Evolutionary conservation across 2,888 invertebrate species (phyloP), one percentile per base, ranked within the genome.

Genomic region (Hydrotaea diabolus): DNA sequence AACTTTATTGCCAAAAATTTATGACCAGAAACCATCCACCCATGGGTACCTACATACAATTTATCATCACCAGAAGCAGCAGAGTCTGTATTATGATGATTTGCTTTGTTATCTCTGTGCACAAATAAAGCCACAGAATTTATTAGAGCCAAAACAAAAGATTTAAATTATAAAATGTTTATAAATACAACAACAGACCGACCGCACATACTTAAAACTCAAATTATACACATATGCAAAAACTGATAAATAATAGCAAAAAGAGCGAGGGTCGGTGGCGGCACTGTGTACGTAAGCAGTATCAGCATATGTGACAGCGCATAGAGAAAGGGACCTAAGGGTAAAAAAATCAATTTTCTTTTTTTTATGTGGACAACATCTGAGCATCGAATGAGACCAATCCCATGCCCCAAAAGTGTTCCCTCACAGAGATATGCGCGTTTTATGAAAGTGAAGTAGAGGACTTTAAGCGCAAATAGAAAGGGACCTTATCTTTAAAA

Each of bases 141-240:
- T 69, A 69, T 69, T 13, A 69, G 46, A 69, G 21, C 19, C 23
- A 66, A 66, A 66, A 66, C 66, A 66, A 66, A 66, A 66, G 66
- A 39, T 66, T 66, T 66, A 69, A 69, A 69, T 23, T 69, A 69
- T 46, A 69, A 69, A 43, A 21, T 69, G 69, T 46, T 69, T 69
- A 69, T 46, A 46, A 21, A 46, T 21, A 43, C 17, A 46, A 21
- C 46, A 39, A n/a, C n/a, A n/a, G n/a, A n/a, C n/a, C n/a, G 21
- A 62, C 59, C 66, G n/a, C 39, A 66, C 19, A 23, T 23, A 46
- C 17, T 46, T 39, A 21, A 69, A 69, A 39, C 21, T 21, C 43
- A 69, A 69, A 21, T 46, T 46, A 69, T 69, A 46, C 13, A 43
- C 23, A 69, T 69, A 23, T 43, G 43, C 43, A 39, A 17, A 46